Percentiles rank a stretch among this genome's conserved stretches.
These are phyloP conservation scores for Perithous albicinctus DNA, from an alignment of 2,888 invertebrate species.

Conservation along the genomic window DNA sequence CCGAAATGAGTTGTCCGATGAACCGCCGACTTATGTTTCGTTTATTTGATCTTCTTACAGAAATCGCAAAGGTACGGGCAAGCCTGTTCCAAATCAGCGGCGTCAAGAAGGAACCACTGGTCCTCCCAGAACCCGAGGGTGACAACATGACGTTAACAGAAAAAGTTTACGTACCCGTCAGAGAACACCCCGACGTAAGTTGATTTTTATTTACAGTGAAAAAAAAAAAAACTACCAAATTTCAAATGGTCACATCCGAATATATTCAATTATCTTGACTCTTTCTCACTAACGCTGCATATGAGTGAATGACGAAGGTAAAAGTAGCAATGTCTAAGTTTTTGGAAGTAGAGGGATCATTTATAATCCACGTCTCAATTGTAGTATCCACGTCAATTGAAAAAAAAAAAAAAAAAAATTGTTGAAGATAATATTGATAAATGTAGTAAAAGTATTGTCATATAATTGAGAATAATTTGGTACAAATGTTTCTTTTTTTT, in stretches of 20 bases:
- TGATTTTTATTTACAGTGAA: conserved; percentile 41
- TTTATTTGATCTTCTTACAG: conserved; percentile 86
- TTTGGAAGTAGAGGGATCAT: no score
- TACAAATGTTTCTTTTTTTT: neutral
- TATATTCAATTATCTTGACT: neutral
- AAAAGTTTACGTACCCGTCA: conserved; percentile 99
- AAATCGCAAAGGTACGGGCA: conserved; percentile 99
- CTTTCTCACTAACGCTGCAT: no score
- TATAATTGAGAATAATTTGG: neutral
- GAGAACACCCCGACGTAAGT: conserved; percentile 99
- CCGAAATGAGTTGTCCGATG: neutral
- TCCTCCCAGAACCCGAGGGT: conserved; percentile 96
- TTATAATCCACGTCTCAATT: no score
- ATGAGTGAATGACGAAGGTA: no score
- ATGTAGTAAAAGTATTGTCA: neutral
- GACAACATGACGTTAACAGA: conserved; percentile 97
- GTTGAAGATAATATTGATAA: neutral
- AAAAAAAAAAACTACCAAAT: neutral
- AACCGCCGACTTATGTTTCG: conserved; percentile 15
- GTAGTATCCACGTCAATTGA: neutral
- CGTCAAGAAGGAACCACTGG: conserved; percentile 96
- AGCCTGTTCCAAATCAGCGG: conserved; percentile 99
- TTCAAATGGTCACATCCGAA: neutral
- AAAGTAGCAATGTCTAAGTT: no score
- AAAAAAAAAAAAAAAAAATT: neutral